Evolutionary conservation across 2,113 vertebrate genomes (phyloP).

Genomic region (Barbus barbus): DNA sequence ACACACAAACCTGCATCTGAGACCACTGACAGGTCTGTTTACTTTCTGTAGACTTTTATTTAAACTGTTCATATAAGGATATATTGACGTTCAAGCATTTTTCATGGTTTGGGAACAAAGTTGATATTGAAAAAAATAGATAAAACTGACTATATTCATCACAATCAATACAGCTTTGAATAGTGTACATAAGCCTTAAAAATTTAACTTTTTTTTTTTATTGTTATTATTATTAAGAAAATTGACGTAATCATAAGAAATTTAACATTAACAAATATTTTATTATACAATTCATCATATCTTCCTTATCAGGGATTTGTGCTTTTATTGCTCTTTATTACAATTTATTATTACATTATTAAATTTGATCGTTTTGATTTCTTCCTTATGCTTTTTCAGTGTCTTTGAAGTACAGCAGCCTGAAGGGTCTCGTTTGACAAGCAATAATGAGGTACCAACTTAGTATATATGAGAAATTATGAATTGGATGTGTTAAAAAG

Average conservation of each 20-base stretch:
- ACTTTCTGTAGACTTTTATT: background rate
- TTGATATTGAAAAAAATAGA: no score
- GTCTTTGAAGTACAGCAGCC: slow-evolving; percentile 68
- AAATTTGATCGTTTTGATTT: background rate
- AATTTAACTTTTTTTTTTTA: no score
- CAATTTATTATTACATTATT: background rate
- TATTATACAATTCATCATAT: no score
- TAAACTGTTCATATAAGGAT: background rate
- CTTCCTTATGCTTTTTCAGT: slow-evolving; percentile 64
- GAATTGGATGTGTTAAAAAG: background rate
- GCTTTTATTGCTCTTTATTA: background rate
- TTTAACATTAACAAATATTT: background rate
- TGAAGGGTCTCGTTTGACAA: slow-evolving; percentile 72
- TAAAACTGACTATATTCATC: no score
- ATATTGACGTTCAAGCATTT: background rate
- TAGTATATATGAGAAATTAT: background rate
- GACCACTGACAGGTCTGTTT: slow-evolving; percentile 35
- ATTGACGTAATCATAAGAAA: background rate
- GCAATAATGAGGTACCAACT: slow-evolving; percentile 50
- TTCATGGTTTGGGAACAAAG: background rate
- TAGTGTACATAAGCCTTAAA: no score
- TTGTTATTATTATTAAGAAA: no score
- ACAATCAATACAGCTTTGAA: no score
- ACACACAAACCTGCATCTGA: slow-evolving; percentile 14
- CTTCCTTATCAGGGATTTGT: no score